Evolutionary conservation across 2,888 invertebrate species (phyloP).

Genomic region (Cacoxenus indagator): DNA sequence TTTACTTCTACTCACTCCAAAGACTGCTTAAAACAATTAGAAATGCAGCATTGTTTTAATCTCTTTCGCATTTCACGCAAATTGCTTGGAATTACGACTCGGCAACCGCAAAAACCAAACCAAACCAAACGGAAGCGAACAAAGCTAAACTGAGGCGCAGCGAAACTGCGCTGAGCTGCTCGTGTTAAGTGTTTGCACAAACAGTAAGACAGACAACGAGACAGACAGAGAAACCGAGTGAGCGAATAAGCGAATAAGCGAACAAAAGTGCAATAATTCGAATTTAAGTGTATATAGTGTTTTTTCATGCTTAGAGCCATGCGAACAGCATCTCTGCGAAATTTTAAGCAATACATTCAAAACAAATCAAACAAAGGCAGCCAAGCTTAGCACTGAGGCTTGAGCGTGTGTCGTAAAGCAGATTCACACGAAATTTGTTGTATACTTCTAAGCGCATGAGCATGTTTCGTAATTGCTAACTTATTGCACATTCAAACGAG

Average conservation of each 20-base stretch:
- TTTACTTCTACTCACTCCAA: background rate
- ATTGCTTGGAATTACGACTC: slow-evolving; percentile 59
- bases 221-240: background rate
- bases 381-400: too few species aligned
- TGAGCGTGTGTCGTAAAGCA: too few species aligned
- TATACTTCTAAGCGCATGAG: too few species aligned
- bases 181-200: background rate
- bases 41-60: slow-evolving; percentile 63
- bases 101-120: slow-evolving; percentile 11
- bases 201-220: background rate
- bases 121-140: background rate
- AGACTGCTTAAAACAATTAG: slow-evolving; percentile 59
- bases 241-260: background rate
- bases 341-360: too few species aligned
- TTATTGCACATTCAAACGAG: too few species aligned
- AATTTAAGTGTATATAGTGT: slow-evolving; percentile 51
- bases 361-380: too few species aligned
- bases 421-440: too few species aligned
- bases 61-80: slow-evolving; percentile 65
- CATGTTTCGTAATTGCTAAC: too few species aligned
- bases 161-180: background rate
- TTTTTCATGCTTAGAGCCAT: background rate
- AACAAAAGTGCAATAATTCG: slow-evolving; percentile 51
- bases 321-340: background rate
- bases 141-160: background rate